Evolutionary conservation across 2,113 vertebrate species (phyloP), one percentile per base, ranked within the genome.

Genomic region (Barnardius zonarius): DNA sequence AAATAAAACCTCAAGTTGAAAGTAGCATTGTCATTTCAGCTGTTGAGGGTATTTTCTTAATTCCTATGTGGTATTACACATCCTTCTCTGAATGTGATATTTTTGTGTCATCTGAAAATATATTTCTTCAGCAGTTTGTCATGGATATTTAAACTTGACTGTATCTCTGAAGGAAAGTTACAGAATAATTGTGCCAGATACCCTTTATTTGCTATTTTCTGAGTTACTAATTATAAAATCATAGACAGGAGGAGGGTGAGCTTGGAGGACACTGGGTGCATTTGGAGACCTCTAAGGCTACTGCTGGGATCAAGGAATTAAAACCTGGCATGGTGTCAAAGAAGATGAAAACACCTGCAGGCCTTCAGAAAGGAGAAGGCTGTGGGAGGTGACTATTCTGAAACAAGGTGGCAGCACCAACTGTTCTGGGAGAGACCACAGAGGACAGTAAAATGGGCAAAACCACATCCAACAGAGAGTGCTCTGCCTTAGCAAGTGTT

Each of bases 31-130:
- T 64, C 48, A 59, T 90, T 86, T 87, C 44, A 72, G 20, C 62
- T 87, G 31, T 25, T 6, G 33, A 28, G 12, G 19, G 22, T 84
- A 39, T 84, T 86, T 61, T 82, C 68, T 92, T 89, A 33, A 30
- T 76, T 92, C 67, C 30, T 17, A 59, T 73, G 41, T 74, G 41
- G 28, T 57, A 24, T 79, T 79, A 78, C 30, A 67, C 64, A 84
- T 66, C 15, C 25, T 13, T 69, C 62, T 79, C 25, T 55, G 20
- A 85, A 57, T 87, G 30, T 31, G 27, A 10, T 59, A 57, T 35
- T 90, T 93, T 94, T 94, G 35, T 80, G 44, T 75, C 67, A 76
- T 84, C 69, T 74, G 67, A 79, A 70, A 77, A 88, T 33, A 33
- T 10, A 11, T 82, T 88, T 57, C 46, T 77, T 78, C 24, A 37